Conservation (phyloP, 1,140 invertebrate genomes). For the Reticulitermes speratus region DNA sequence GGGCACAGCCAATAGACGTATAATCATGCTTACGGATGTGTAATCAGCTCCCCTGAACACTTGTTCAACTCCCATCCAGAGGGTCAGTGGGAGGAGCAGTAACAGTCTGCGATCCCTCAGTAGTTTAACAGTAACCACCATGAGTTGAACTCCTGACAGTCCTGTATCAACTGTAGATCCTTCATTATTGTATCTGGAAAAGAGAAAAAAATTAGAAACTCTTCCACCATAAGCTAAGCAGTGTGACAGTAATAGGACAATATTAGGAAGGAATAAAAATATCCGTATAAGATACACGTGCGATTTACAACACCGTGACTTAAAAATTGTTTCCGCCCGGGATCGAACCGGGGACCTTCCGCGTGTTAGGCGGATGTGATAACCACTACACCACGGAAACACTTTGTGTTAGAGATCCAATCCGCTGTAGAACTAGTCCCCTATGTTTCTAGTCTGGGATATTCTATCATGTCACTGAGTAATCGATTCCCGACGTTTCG, state of each 20-base stretch:
- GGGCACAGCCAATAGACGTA: too few relatives aligned
- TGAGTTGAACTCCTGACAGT: constrained; percentile 59
- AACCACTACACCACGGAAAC: constrained; percentile 36
- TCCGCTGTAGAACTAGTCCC: too few relatives aligned
- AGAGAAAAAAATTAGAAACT: not conserved
- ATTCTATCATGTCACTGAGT: too few relatives aligned
- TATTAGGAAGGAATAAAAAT: constrained; percentile 66
- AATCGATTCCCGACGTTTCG: too few relatives aligned
- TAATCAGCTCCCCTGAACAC: constrained; percentile 89
- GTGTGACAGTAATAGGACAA: not conserved
- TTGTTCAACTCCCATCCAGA: constrained; percentile 92
- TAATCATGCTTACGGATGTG: constrained; percentile 66
- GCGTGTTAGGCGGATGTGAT: constrained; percentile 37
- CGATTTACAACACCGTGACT: not conserved
- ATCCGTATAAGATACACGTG: not conserved
- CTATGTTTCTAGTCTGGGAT: too few relatives aligned
- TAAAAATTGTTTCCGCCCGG: constrained; percentile 30
- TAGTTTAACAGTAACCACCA: constrained; percentile 76
- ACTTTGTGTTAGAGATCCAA: too few relatives aligned
- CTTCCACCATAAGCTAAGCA: constrained; percentile 46
- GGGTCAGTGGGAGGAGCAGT: constrained; percentile 83
- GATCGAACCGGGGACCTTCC: constrained; percentile 36
- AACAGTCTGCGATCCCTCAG: constrained; percentile 75
- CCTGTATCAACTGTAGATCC: constrained; percentile 43
- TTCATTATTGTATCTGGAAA: constrained; percentile 48